Base-by-base conservation (phyloP, 2,113 vertebrate genomes). In the Setophaga petechia region DNA sequence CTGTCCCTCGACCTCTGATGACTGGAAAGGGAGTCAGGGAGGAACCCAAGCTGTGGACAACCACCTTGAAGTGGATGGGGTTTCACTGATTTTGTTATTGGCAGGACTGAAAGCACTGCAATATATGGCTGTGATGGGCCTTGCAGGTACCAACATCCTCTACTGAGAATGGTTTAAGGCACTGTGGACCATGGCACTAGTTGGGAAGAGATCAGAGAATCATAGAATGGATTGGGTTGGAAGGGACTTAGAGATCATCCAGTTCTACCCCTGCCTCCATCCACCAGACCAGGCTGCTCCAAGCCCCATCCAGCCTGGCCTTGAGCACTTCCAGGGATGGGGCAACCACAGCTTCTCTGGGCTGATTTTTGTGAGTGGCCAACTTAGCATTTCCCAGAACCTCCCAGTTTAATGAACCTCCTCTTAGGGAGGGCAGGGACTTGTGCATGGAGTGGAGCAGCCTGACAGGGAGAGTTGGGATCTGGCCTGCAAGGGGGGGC, bases 381-480 rank as follows among this genome's bases (percentile, higher is more conserved):
- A 41, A 28, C 12, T 63, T 16, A 39, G 21, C 61, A 39, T 59
- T 67, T 87, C 63, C 35, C 52, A 91, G 39, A 71, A 35, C 20
- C 4, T n/a, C 9, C 7, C 10, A 35, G 1, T 55, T 46, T 49
- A 44, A 35, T 43, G 31, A 20, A 49, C 13, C 81, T 80, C 19
- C 19, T 88, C 49, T 33, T 39, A 51, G 25, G 23, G n/a, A 92
- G 24, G 33, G 22, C 58, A 88, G 49, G 17, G 41, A 81, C 6
- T 30, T 14, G 18, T 15, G 23, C 19, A 11, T 13, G 13, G 24
- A 78, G 16, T 20, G 39, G n/a, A 76, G 44, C 52, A 59, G 63
- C 72, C 51, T 33, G 15, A 19, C 21, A 12, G 0, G 1, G 33
- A 58, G 47, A 87, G 14, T 0, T 2, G 1, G 58, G 65, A 54